Percentiles rank a stretch among this genome's conserved stretches.
phyloP scores from a whole-genome alignment of 2,888 invertebrate species.

The Acheta domesticus region DNA sequence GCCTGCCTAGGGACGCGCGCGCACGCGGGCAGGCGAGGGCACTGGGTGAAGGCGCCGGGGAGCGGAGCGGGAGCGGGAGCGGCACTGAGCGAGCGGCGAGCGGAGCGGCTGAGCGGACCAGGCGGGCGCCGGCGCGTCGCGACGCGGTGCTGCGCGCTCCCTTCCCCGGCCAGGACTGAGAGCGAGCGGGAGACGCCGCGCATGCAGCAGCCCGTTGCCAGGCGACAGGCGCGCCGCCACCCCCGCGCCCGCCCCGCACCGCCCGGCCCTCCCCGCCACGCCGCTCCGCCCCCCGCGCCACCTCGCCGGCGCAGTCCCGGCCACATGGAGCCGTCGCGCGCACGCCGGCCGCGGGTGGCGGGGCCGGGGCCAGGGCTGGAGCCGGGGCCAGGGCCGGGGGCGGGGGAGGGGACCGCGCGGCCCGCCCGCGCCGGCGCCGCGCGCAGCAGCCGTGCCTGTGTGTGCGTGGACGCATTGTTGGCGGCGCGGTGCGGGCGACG shows the following conservation, averaged over 20 bases:
- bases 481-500: not conserved
- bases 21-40: not conserved
- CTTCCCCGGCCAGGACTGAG: conserved; percentile 7
- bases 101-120: not conserved
- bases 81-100: not conserved
- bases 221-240: not conserved
- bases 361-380: too few species aligned
- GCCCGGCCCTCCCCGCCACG: not conserved
- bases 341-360: too few species aligned
- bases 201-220: conserved; percentile 9
- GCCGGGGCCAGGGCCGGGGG: too few species aligned
- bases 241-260: not conserved
- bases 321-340: too few species aligned
- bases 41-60: not conserved
- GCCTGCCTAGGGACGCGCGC: not conserved
- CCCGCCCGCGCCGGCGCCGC: too few species aligned
- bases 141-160: not conserved
- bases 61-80: not conserved
- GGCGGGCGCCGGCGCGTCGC: not conserved
- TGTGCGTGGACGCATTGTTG: conserved; percentile 4
- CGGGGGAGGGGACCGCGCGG: too few species aligned
- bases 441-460: too few species aligned
- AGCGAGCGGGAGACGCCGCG: not conserved
- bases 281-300: not conserved
- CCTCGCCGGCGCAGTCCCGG: not conserved